Evolutionary conservation across 2,113 vertebrate species (phyloP).

Genomic region (Hypomesus transpacificus): DNA sequence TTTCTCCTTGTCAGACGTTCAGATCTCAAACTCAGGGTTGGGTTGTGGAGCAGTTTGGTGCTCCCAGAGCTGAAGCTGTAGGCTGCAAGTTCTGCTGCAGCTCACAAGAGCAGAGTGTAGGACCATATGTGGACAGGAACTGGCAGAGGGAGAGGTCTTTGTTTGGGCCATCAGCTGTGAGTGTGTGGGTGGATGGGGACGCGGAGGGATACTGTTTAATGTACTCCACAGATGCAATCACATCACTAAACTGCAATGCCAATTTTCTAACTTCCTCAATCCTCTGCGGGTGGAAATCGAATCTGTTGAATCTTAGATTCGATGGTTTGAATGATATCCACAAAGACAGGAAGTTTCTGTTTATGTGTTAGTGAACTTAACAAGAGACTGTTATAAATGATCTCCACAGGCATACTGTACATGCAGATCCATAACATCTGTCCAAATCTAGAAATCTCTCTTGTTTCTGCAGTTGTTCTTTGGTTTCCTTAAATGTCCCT

Average conservation of each 20-base stretch:
- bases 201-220: constrained; percentile 53
- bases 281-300: too few species aligned
- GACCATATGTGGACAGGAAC: constrained; percentile 20
- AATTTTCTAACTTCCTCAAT: too few species aligned
- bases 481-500: too few species aligned
- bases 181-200: constrained; percentile 57
- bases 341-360: too few species aligned
- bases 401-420: too few species aligned
- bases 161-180: constrained; percentile 66
- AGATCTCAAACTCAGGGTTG: not conserved
- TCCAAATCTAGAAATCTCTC: too few species aligned
- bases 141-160: constrained; percentile 45
- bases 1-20: constrained; percentile 4
- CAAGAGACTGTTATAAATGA: too few species aligned
- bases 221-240: constrained; percentile 65
- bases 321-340: too few species aligned
- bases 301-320: too few species aligned
- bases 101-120: constrained; percentile 9
- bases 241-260: constrained; percentile 45
- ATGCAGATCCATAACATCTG: too few species aligned
- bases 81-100: not conserved
- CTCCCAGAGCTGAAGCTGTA: not conserved
- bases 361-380: too few species aligned
- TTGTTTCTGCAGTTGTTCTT: too few species aligned
- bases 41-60: constrained; percentile 1